Conservation (phyloP, 2,113 vertebrate genomes). For the Axis porcinus region DNA sequence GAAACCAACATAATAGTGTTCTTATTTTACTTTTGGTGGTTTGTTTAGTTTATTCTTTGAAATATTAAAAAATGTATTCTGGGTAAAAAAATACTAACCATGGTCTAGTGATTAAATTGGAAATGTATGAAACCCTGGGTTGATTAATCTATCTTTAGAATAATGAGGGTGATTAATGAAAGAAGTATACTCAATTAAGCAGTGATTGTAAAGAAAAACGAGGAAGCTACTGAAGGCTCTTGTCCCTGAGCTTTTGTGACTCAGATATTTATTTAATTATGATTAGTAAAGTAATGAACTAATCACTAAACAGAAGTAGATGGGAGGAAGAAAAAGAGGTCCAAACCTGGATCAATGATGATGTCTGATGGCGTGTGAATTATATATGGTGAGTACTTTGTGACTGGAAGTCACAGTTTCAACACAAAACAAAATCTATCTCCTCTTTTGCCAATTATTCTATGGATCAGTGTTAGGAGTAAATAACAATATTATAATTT, state of each 20-base stretch:
- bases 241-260: neutral
- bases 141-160: neutral
- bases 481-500: neutral
- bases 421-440: fast-evolving
- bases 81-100: neutral
- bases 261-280: neutral
- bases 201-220: neutral
- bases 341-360: neutral
- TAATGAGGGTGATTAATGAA: neutral
- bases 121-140: neutral
- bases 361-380: neutral
- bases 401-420: neutral
- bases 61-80: neutral
- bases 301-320: neutral
- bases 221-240: neutral
- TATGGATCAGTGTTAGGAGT: neutral
- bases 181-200: neutral
- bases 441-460: too few species aligned
- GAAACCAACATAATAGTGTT: neutral
- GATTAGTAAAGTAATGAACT: neutral
- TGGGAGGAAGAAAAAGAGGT: neutral
- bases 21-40: neutral
- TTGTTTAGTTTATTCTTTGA: neutral
- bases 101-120: neutral
- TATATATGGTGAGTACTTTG: fast-evolving